Evolutionary conservation across 2,888 invertebrate species (phyloP).

Genomic region (Balanococcus diminutus): DNA sequence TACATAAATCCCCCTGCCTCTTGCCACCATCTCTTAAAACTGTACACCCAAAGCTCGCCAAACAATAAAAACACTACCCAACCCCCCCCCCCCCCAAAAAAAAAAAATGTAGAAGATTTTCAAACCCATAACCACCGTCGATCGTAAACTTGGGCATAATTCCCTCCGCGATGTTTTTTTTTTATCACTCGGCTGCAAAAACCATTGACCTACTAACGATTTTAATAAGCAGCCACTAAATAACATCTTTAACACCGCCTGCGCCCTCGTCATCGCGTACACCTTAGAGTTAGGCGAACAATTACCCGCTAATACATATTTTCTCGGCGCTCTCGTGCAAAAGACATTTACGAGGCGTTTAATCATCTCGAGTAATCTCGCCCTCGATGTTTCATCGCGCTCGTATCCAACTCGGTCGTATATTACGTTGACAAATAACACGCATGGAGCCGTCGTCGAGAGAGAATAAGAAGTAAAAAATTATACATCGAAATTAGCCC

Average conservation of each 20-base stretch:
- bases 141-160: neutral
- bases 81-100: no score
- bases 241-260: no score
- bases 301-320: neutral
- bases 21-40: no score
- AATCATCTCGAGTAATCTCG: neutral
- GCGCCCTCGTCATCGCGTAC: neutral
- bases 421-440: neutral
- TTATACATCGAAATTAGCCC: neutral
- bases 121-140: neutral
- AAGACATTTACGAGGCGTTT: neutral
- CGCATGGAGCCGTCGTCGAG: neutral
- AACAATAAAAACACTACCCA: no score
- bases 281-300: neutral
- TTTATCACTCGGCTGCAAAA: neutral
- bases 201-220: neutral
- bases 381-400: neutral
- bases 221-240: neutral
- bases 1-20: no score
- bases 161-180: neutral
- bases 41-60: no score
- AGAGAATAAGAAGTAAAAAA: neutral
- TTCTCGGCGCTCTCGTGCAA: neutral
- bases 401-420: neutral
- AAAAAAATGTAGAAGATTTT: no score